These are phyloP conservation scores for Marmota monax DNA, from an alignment of 2,113 vertebrate species.

Conservation along the genomic window DNA sequence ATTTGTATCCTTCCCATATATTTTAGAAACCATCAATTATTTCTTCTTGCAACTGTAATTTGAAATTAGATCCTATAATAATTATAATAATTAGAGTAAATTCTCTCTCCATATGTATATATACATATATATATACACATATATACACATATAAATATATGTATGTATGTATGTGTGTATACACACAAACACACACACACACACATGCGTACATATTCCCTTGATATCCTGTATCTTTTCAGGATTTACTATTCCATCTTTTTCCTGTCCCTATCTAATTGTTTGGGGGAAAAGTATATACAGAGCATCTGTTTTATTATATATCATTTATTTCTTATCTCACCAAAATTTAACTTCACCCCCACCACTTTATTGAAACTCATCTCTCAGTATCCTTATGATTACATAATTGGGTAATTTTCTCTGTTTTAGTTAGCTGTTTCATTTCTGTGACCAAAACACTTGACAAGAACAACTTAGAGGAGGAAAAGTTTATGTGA, in stretches of 20 bases:
- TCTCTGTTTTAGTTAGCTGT: neutral
- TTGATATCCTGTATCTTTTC: neutral
- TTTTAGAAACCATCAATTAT: constrained; percentile 34
- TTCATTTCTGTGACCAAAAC: too few relatives aligned
- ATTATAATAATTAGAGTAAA: neutral
- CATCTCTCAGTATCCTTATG: neutral
- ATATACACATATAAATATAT: neutral
- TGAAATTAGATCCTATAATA: neutral
- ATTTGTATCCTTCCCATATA: neutral
- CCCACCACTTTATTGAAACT: neutral
- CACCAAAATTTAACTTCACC: neutral
- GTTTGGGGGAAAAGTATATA: neutral
- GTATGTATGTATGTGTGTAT: neutral
- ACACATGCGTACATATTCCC: neutral
- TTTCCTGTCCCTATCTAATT: neutral
- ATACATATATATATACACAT: neutral
- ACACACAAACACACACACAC: neutral
- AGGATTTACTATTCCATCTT: neutral
- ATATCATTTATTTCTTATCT: neutral
- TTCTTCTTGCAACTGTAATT: neutral
- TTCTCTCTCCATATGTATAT: neutral
- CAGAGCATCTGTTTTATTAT: neutral
- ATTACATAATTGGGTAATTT: neutral
- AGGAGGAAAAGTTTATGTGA: too few relatives aligned
- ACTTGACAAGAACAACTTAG: too few relatives aligned